phyloP scores from a whole-genome alignment of 2,888 invertebrate species.

The Caenorhabditis japonica region DNA sequence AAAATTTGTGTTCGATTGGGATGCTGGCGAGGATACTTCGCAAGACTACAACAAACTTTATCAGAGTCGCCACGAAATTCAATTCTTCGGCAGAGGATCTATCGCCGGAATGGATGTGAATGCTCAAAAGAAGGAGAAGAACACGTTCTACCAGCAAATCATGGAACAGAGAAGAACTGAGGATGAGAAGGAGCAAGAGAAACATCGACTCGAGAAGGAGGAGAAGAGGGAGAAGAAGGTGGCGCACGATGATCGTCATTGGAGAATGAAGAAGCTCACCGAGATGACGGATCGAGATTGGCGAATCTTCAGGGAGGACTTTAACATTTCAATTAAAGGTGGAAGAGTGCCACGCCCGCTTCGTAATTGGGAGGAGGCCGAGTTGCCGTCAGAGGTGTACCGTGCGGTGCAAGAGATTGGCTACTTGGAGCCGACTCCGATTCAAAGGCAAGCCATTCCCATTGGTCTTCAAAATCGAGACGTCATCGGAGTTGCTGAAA shows the following conservation, averaged over 20 bases:
- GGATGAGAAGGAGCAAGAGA: constrained; percentile 96
- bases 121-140: constrained; percentile 83
- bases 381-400: constrained; percentile 89
- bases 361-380: constrained; percentile 93
- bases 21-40: constrained; percentile 97
- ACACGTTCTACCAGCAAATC: constrained; percentile 95
- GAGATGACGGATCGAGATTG: constrained; percentile 99
- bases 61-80: constrained; percentile 95
- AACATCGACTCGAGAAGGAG: constrained; percentile 78
- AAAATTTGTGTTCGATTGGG: constrained; percentile 99
- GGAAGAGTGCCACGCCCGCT: constrained; percentile 97
- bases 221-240: constrained; percentile 88
- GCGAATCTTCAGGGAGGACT: constrained; percentile 99
- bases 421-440: constrained; percentile 91
- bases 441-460: constrained; percentile 98
- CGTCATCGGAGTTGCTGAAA: constrained; percentile 99
- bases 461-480: constrained; percentile 86
- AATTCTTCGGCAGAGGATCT: constrained; percentile 97
- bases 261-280: constrained; percentile 90
- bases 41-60: constrained; percentile 95
- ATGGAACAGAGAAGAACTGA: constrained; percentile 94
- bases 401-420: constrained; percentile 87
- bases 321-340: constrained; percentile 93
- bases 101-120: constrained; percentile 98
- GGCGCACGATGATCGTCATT: constrained; percentile 98